A percentile compares a stretch with the other conserved stretches of the same genome.
phyloP scores from a whole-genome alignment of 37 sponge, comb jelly and placozoan species.

The Beroe ovata region DNA sequence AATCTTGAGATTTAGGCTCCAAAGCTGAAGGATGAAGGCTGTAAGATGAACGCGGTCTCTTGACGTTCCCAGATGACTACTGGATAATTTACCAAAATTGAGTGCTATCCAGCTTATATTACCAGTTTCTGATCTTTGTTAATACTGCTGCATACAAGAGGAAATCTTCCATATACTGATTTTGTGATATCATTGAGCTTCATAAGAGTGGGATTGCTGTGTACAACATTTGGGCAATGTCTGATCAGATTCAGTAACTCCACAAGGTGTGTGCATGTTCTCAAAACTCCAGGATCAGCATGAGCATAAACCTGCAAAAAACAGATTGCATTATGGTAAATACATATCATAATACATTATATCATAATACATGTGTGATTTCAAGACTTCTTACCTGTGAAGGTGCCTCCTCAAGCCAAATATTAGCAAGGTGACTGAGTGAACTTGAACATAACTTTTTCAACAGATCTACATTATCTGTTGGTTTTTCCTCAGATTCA shows the following conservation, averaged over 20 bases:
- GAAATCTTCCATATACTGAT: not conserved
- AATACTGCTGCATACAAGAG: not conserved
- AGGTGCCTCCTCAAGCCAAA: conserved; percentile 59
- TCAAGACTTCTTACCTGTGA: conserved; percentile 54
- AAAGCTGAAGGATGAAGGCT: not conserved
- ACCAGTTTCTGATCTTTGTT: not conserved
- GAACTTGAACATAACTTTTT: not conserved
- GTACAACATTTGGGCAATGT: not conserved
- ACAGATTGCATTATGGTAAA: no score
- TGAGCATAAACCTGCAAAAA: conserved; percentile 13
- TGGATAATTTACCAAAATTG: no score
- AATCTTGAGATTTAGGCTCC: conserved; percentile 11
- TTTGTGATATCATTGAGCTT: conserved; percentile 4
- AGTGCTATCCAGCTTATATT: not conserved
- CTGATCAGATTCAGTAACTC: not conserved
- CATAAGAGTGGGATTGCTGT: not conserved
- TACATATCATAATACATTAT: no score
- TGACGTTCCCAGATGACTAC: no score
- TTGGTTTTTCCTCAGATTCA: not conserved
- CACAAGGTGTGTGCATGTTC: not conserved
- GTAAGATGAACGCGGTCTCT: no score
- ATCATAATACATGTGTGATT: no score
- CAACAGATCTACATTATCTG: not conserved
- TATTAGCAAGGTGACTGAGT: conserved; percentile 7
- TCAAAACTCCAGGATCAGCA: not conserved